phyloP scores from a whole-genome alignment of 1,140 invertebrate species.

The Drosophila santomea region DNA sequence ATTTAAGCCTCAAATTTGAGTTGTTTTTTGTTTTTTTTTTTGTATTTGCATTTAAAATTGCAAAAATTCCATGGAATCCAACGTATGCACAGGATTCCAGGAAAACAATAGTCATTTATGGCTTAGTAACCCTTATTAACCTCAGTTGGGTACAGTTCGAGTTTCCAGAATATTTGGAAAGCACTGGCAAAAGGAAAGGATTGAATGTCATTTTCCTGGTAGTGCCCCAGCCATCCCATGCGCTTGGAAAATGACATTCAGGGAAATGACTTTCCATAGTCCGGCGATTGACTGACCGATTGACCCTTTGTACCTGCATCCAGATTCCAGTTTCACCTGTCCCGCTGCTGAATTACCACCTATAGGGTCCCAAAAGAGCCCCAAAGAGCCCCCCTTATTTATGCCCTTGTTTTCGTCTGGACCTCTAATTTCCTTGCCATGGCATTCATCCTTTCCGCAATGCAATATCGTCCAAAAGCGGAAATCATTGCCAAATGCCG shows the following conservation, averaged over 20 bases:
- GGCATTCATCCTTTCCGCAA: neutral
- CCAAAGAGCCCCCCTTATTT: neutral
- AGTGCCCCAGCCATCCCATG: neutral
- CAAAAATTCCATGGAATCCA: no score
- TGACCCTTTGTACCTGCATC: neutral
- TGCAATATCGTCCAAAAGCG: neutral
- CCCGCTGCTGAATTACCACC: no score
- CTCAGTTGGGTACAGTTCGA: neutral
- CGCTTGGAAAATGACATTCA: conserved; percentile 1
- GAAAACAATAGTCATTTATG: neutral
- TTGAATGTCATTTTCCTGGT: neutral
- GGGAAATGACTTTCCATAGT: neutral
- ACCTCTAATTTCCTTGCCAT: neutral
- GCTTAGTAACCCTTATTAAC: neutral
- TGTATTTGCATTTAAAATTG: neutral
- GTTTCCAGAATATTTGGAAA: neutral
- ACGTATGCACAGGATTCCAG: neutral
- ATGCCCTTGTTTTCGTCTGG: neutral
- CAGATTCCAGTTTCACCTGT: neutral
- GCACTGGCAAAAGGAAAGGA: neutral
- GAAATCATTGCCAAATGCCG: conserved; percentile 18
- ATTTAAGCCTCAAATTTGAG: conserved; percentile 22
- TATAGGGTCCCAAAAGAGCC: no score
- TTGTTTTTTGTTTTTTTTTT: neutral
- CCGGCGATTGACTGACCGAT: neutral